Evolutionary conservation across 2,888 invertebrate species (phyloP).

Genomic region (Orthonychiurus folsomi): DNA sequence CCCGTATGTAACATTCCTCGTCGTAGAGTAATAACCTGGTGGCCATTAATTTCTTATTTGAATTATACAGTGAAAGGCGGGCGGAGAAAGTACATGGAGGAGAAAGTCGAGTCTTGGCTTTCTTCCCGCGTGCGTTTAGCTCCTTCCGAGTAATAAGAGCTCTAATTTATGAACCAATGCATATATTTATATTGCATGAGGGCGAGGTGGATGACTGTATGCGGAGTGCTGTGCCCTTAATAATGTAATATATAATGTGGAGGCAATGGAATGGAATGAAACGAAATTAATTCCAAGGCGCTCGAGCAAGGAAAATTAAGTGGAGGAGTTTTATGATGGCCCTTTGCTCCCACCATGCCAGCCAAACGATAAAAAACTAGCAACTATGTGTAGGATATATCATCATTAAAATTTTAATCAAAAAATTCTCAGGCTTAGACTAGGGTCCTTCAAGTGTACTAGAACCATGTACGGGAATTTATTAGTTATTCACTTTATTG

Average conservation of each 20-base stretch:
- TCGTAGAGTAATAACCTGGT: slow-evolving; percentile 27
- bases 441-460: no score
- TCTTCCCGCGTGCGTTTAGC: neutral
- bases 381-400: slow-evolving; percentile 27
- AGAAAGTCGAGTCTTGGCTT: no score
- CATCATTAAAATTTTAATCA: slow-evolving; percentile 40
- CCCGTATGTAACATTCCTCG: slow-evolving; percentile 15
- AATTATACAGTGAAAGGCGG: slow-evolving; percentile 16
- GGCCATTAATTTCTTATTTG: slow-evolving; percentile 37
- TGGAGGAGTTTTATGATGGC: slow-evolving; percentile 34
- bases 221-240: neutral
- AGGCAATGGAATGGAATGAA: slow-evolving; percentile 14
- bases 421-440: slow-evolving; percentile 32
- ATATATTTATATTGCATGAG: neutral
- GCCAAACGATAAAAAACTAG: neutral
- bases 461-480: no score
- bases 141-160: neutral
- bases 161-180: neutral
- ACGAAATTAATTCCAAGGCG: slow-evolving; percentile 35
- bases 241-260: slow-evolving; percentile 1
- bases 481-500: no score
- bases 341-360: neutral
- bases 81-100: no score
- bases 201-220: no score
- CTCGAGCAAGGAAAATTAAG: slow-evolving; percentile 36